Evolutionary conservation across 1,140 invertebrate species (phyloP).

Genomic region (Drosophila jambulina): DNA sequence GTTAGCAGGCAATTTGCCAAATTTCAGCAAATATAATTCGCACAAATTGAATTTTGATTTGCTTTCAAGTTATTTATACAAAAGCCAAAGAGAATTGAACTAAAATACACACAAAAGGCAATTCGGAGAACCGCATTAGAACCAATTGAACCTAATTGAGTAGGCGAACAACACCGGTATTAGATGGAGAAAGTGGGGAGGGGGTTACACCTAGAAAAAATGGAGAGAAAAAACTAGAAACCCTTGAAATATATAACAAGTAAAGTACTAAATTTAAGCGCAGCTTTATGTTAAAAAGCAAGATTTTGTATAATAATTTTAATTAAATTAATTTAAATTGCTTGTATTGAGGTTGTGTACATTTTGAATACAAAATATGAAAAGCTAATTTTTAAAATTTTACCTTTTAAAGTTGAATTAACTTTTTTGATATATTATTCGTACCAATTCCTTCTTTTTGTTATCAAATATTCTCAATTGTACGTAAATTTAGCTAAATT

Average conservation of each 20-base stretch:
- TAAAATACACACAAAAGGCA: constrained; percentile 29
- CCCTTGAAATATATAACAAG: not conserved
- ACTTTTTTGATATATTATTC: not conserved
- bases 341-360: not conserved
- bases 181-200: constrained; percentile 23
- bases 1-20: constrained; percentile 46
- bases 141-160: constrained; percentile 75
- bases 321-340: no score
- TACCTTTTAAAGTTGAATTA: not conserved
- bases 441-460: not conserved
- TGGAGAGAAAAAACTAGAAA: not conserved
- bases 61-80: constrained; percentile 5
- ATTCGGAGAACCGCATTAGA: constrained; percentile 42
- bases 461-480: not conserved
- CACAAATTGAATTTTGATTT: constrained; percentile 25
- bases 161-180: constrained; percentile 29
- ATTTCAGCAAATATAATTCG: constrained; percentile 15
- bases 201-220: not conserved
- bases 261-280: not conserved
- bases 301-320: no score
- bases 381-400: no score
- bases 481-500: not conserved
- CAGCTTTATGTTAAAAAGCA: no score
- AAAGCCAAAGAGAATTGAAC: constrained; percentile 10
- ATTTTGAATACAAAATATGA: not conserved